phyloP scores from a whole-genome alignment of 2,113 vertebrate genomes.

The Alces alces region DNA sequence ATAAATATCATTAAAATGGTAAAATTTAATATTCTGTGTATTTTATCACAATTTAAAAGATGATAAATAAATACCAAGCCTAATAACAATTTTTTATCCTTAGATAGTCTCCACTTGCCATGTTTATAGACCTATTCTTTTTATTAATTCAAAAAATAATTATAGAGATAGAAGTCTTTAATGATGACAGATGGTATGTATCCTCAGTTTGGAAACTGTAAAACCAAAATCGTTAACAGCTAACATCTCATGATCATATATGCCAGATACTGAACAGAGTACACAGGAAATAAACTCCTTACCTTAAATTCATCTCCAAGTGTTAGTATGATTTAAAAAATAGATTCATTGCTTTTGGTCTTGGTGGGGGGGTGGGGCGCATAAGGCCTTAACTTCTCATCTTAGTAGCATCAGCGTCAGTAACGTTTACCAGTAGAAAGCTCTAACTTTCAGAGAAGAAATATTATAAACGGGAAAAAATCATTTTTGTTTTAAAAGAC shows the following conservation, averaged over 20 bases:
- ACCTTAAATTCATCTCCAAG: not conserved
- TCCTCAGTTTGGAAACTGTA: not conserved
- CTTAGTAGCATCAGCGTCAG: not conserved
- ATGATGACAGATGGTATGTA: not conserved
- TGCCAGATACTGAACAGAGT: not conserved
- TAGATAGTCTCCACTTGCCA: not conserved
- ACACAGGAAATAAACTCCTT: not conserved
- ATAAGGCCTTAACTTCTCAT: not conserved
- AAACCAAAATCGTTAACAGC: not conserved
- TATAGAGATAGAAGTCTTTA: not conserved
- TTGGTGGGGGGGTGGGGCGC: accelerated
- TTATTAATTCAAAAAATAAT: not conserved
- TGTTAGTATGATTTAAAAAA: not conserved
- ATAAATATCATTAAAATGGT: not conserved
- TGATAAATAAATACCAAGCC: not conserved
- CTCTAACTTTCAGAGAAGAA: not conserved
- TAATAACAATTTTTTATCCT: not conserved
- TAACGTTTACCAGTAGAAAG: not conserved
- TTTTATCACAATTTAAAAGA: not conserved
- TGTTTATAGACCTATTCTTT: not conserved
- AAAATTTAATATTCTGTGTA: not conserved
- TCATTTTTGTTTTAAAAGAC: not conserved
- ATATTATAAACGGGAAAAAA: not conserved
- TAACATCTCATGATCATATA: not conserved
- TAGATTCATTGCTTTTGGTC: not conserved